These are phyloP conservation scores for Chelonia mydas DNA, from an alignment of 2,797 vertebrate species.

Conservation along the genomic window DNA sequence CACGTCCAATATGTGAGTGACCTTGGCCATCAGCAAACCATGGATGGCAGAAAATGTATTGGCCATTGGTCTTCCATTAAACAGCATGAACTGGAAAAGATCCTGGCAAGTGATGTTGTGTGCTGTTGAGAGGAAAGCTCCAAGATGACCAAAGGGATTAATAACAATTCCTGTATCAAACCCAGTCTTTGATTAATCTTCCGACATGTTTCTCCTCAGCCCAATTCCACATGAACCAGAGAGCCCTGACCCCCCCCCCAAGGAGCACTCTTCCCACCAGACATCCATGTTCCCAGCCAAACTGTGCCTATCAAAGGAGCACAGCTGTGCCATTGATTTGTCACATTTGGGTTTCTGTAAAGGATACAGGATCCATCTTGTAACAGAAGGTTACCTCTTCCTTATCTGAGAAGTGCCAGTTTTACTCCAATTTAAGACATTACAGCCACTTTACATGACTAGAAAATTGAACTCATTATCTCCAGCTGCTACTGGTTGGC, in stretches of 20 bases:
- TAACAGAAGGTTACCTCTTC: not conserved
- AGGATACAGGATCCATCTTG: not conserved
- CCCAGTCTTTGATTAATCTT: not conserved
- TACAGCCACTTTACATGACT: not conserved
- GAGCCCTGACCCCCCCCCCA: not conserved
- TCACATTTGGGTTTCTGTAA: not conserved
- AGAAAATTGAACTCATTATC: not conserved
- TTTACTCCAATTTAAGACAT: not conserved
- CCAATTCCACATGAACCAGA: not conserved
- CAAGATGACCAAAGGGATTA: not conserved
- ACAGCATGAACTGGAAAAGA: not conserved
- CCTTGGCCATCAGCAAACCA: not conserved
- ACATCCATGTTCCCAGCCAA: not conserved
- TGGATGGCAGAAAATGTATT: not conserved
- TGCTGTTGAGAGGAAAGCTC: not conserved
- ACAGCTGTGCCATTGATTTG: not conserved
- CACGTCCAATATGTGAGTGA: not conserved
- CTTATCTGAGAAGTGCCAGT: not conserved
- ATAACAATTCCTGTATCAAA: not conserved
- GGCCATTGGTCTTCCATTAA: not conserved
- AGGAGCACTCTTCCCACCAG: not conserved
- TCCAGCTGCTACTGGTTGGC: not conserved
- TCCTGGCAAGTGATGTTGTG: not conserved
- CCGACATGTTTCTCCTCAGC: not conserved
- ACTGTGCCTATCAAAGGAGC: not conserved